Conservation (phyloP, 2,888 invertebrate genomes). For the Macrosoma leucophasiata region DNA sequence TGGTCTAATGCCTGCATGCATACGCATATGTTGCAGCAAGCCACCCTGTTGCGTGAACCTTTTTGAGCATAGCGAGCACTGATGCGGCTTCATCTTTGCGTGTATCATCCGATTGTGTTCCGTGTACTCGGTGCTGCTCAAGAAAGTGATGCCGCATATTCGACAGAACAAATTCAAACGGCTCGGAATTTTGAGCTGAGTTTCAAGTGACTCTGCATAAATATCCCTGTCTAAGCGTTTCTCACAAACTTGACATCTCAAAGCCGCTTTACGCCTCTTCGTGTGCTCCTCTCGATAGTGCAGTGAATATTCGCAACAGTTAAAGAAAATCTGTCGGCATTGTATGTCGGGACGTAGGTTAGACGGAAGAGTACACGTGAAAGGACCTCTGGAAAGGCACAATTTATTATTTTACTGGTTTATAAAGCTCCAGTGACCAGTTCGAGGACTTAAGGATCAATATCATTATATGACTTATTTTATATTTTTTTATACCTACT, state of each 20-base stretch:
- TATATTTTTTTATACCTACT: neutral
- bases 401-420: slow-evolving; percentile 1
- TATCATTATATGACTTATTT: slow-evolving; percentile 1
- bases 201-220: slow-evolving; percentile 29
- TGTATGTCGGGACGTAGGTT: slow-evolving; percentile 50
- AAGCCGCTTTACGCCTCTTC: slow-evolving; percentile 59
- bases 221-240: slow-evolving; percentile 55
- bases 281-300: slow-evolving; percentile 68
- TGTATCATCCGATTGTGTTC: slow-evolving; percentile 58
- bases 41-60: slow-evolving; percentile 67
- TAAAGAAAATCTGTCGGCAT: slow-evolving; percentile 62
- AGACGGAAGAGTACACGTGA: slow-evolving; percentile 60
- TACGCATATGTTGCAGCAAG: slow-evolving; percentile 65
- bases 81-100: slow-evolving; percentile 59
- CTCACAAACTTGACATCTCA: slow-evolving; percentile 69
- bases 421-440: neutral
- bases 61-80: slow-evolving; percentile 59
- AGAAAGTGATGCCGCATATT: slow-evolving; percentile 49
- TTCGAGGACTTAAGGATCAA: neutral
- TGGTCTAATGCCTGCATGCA: slow-evolving; percentile 63
- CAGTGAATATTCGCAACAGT: slow-evolving; percentile 66
- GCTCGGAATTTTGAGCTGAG: slow-evolving; percentile 32
- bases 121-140: slow-evolving; percentile 46
- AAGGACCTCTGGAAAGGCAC: slow-evolving; percentile 50
- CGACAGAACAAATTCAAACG: slow-evolving; percentile 46